phyloP scores from a whole-genome alignment of 2,797 vertebrate genomes.

The Rallus crepitans region DNA sequence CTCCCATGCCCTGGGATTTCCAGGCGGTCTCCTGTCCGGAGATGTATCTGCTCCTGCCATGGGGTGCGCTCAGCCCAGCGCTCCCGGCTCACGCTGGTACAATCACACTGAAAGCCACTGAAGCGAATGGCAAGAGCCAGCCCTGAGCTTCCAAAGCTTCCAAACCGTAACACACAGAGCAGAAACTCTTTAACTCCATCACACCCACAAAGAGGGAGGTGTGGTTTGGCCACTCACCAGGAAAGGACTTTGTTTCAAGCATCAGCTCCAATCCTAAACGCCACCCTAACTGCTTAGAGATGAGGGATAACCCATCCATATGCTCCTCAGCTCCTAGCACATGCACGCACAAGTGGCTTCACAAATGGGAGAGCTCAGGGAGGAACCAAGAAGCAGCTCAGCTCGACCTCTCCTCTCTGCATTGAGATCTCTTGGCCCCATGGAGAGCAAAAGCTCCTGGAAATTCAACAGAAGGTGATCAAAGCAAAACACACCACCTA shows the following conservation, averaged over 20 bases:
- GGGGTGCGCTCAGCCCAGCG: background rate
- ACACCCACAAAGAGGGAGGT: slow-evolving; percentile 41
- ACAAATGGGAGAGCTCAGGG: background rate
- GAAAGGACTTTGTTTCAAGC: slow-evolving; percentile 40
- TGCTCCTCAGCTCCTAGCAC: slow-evolving; percentile 49
- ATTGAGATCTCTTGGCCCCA: slow-evolving; percentile 53
- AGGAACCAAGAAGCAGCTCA: slow-evolving; percentile 50
- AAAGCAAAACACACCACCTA: slow-evolving; percentile 49
- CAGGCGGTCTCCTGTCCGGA: background rate
- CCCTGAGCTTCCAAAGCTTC: background rate
- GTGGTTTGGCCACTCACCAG: slow-evolving; percentile 66
- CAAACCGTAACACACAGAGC: background rate
- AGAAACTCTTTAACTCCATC: slow-evolving; percentile 44
- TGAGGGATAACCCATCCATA: slow-evolving; percentile 63
- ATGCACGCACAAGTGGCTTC: slow-evolving; percentile 41
- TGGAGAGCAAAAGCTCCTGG: slow-evolving; percentile 63
- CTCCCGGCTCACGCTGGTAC: background rate
- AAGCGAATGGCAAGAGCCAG: background rate
- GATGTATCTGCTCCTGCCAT: background rate
- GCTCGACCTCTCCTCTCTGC: slow-evolving; percentile 55
- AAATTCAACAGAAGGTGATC: slow-evolving; percentile 64
- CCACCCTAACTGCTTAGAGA: slow-evolving; percentile 35
- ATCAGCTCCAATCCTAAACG: slow-evolving; percentile 46
- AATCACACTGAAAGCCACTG: background rate
- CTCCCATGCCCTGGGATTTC: background rate